Conservation (phyloP, 35 echinoderm and acorn worm species). For the Anneissia japonica region DNA sequence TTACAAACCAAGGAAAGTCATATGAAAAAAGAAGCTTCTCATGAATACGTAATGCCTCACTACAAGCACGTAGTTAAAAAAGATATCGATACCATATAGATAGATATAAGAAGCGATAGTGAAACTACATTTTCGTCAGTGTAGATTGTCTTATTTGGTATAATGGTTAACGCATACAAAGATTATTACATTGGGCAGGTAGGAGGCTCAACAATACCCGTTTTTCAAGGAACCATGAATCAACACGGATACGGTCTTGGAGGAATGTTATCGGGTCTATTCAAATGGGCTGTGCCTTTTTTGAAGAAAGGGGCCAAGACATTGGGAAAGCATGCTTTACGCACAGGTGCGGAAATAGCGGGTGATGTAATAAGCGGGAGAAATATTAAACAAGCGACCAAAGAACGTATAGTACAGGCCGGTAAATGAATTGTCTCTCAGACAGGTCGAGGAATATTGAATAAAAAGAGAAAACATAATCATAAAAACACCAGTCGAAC, state of each 20-base stretch:
- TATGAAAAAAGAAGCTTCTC: constrained; percentile 9
- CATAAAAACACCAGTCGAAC: background rate
- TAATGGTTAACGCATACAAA: constrained; percentile 20
- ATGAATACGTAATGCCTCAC: constrained; percentile 27
- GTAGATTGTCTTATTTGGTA: constrained; percentile 33
- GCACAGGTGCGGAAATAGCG: constrained; percentile 43
- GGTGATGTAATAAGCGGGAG: constrained; percentile 34
- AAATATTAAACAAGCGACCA: background rate
- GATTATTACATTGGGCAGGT: constrained; percentile 10
- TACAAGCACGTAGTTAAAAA: constrained; percentile 50
- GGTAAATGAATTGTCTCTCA: background rate
- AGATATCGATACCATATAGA: constrained; percentile 45
- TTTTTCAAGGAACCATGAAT: constrained; percentile 13
- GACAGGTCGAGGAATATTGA: background rate
- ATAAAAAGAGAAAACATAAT: constrained; percentile 23
- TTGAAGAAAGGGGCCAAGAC: constrained; percentile 51
- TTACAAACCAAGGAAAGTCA: constrained; percentile 13
- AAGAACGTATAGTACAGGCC: background rate
- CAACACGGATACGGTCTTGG: constrained; percentile 38
- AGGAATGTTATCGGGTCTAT: constrained; percentile 50
- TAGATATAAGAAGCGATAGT: constrained; percentile 53
- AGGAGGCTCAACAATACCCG: background rate
- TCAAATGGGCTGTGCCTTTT: constrained; percentile 37
- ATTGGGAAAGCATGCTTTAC: constrained; percentile 47
- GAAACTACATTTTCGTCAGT: constrained; percentile 47